Base-by-base conservation (phyloP, 2,797 vertebrate genomes). In the Microcaecilia unicolor region DNA sequence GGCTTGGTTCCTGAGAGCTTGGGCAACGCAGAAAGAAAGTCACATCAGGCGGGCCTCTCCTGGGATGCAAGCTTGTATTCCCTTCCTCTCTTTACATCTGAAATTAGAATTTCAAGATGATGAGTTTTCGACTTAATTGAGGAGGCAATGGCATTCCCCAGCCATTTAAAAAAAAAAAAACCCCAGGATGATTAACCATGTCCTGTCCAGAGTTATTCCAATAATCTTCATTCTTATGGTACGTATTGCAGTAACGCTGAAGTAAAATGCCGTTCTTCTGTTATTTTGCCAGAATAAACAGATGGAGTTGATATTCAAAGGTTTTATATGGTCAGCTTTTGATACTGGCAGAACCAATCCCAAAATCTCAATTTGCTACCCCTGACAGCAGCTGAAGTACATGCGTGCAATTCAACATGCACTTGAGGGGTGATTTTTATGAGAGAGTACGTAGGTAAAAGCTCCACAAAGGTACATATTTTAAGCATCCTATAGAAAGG, bases 141-240 rank as follows among this genome's bases (percentile, higher is more conserved):
- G 35, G 34, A 53, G 31, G 37, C 44, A 33, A 44, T 58, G 48
- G 61, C 39, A 52, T 71, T 60, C 60, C 27, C 6, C 22, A 35
- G 38, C 25, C 49, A 28, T 41, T 66, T 22, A 33, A 43, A 41
- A 3, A 4, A 15, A n/a, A 16, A 2, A 12, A 13, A 10, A 10
- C 3, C 54, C 51, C 61, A 56, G 56, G 47, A 53, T 34, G 57
- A 61, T 61, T 61, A 68, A 72, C 74, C 51, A 68, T 61, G 46
- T 46, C 37, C 61, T 68, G 48, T 44, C 44, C 54, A 42, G 45
- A 1, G 0, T 19, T 34, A 16, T 43, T 58, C 46, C 33, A 25
- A 63, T 51, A 58, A 49, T 11, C 28, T 51, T 44, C 32, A 37
- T 33, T 37, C 40, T 61, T 53, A 43, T 29, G 40, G 30, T 30